These are phyloP conservation scores for Pipistrellus pygmaeus DNA, from an alignment of 2,797 vertebrate genomes.

Conservation along the genomic window DNA sequence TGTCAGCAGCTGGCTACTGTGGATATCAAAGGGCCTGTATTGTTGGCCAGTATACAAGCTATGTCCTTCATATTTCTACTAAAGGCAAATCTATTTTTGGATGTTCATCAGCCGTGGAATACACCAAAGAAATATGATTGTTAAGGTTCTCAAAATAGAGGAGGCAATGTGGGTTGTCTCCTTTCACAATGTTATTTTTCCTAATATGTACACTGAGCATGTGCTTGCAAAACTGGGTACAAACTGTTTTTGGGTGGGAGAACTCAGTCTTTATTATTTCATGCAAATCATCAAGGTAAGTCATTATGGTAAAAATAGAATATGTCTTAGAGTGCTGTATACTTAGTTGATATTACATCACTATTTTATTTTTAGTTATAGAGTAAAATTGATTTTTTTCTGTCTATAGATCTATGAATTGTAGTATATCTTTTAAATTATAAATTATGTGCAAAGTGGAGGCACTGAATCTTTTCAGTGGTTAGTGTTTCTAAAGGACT, in stretches of 20 bases:
- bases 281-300: background rate
- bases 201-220: background rate
- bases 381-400: background rate
- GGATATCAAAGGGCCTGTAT: background rate
- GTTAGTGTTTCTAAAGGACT: slow-evolving; percentile 13
- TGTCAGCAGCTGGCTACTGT: background rate
- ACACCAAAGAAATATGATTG: background rate
- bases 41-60: background rate
- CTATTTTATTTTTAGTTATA: slow-evolving; percentile 44
- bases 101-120: background rate
- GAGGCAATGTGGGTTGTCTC: background rate
- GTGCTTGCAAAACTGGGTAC: background rate
- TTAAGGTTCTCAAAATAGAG: background rate
- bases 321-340: background rate
- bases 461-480: slow-evolving; percentile 13
- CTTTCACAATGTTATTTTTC: background rate
- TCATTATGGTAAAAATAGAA: background rate
- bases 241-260: background rate
- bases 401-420: background rate
- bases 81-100: background rate
- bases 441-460: background rate
- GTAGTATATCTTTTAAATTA: slow-evolving; percentile 15
- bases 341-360: background rate
- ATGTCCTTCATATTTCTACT: background rate
- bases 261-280: slow-evolving; percentile 60